phyloP scores from a whole-genome alignment of 2,113 vertebrate species.

The Heterochromis multidens region DNA sequence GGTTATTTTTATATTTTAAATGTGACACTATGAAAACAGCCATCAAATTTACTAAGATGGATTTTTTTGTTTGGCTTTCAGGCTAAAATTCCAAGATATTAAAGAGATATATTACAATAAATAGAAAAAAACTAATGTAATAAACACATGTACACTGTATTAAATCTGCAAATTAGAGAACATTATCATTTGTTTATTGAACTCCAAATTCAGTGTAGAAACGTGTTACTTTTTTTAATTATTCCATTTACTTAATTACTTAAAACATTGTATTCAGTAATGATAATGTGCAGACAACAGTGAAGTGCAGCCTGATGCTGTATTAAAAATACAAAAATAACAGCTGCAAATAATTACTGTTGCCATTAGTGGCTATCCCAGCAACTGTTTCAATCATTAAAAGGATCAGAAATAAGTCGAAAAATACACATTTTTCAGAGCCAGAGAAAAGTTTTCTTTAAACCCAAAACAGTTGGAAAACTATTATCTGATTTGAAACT shows the following conservation, averaged over 20 bases:
- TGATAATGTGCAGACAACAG: background rate
- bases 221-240: background rate
- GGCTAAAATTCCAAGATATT: too few relatives aligned
- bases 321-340: background rate
- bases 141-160: too few relatives aligned
- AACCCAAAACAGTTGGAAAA: rapidly evolving
- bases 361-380: background rate
- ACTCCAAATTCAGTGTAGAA: background rate
- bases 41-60: background rate
- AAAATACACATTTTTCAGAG: background rate
- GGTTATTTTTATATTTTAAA: too few relatives aligned
- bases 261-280: background rate
- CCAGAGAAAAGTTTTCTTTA: rapidly evolving
- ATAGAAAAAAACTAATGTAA: too few relatives aligned
- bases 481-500: background rate
- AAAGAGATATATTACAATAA: too few relatives aligned
- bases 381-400: background rate
- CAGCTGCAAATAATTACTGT: too few relatives aligned
- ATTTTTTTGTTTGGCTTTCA: background rate
- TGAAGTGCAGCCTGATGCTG: background rate
- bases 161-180: too few relatives aligned
- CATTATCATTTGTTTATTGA: too few relatives aligned
- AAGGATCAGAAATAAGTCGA: background rate
- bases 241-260: background rate
- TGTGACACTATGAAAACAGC: background rate